Evolutionary conservation across 2,888 invertebrate genomes (phyloP).

Genomic region (Pammene aurita): DNA sequence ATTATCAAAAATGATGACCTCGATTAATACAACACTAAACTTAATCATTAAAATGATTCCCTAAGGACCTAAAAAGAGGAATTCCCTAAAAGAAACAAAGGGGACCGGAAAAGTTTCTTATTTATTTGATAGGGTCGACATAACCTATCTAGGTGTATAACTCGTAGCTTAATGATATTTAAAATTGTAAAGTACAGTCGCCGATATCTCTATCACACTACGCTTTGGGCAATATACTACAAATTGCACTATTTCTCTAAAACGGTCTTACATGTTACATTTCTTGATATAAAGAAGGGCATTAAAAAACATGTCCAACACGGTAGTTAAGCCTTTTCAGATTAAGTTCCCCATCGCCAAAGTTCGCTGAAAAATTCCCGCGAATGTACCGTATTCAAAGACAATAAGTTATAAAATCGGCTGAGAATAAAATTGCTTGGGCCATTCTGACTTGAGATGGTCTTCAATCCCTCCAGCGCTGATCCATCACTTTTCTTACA

Average conservation of each 20-base stretch:
- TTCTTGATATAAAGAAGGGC: background rate
- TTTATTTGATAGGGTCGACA: no score
- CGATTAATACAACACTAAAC: no score
- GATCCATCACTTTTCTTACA: conserved; percentile 50
- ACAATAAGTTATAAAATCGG: background rate
- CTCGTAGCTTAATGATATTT: no score
- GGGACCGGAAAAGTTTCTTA: no score
- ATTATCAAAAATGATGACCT: no score
- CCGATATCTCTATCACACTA: conserved; percentile 27
- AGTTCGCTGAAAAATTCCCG: background rate
- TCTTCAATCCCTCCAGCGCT: conserved; percentile 43
- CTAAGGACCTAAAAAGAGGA: no score
- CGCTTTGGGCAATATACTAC: conserved; percentile 19
- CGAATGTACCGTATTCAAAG: background rate
- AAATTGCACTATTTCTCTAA: conserved; percentile 29
- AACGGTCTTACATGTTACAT: background rate
- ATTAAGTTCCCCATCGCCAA: background rate
- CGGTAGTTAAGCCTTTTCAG: background rate
- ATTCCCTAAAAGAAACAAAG: no score
- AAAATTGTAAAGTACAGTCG: no score
- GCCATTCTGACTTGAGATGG: background rate
- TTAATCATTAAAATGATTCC: no score
- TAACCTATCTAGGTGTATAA: no score
- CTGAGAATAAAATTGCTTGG: background rate
- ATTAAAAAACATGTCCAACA: background rate